Evolutionary conservation across 2,797 vertebrate species (phyloP).

Genomic region (Bradypodion pumilum): DNA sequence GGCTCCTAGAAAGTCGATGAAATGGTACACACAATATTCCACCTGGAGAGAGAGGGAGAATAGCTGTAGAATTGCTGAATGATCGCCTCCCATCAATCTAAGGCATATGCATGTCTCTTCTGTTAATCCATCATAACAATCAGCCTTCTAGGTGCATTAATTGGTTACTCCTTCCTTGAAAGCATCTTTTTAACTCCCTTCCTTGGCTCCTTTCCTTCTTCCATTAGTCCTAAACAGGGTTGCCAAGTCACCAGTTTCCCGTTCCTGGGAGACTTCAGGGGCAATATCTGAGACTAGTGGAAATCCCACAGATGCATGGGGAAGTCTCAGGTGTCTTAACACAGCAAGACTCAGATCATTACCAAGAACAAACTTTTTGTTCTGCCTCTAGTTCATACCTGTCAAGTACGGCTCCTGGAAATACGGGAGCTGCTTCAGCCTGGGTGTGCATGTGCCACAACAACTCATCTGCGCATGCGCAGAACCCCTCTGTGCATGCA

Average conservation of each 20-base stretch:
- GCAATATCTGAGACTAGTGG: background rate
- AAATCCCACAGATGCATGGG: no score
- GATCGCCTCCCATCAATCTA: constrained; percentile 66
- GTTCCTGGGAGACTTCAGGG: background rate
- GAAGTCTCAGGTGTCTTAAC: no score
- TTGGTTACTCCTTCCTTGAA: constrained; percentile 57
- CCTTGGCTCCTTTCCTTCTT: background rate
- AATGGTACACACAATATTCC: constrained; percentile 14
- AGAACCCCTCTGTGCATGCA: no score
- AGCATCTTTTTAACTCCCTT: constrained; percentile 49
- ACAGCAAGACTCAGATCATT: no score
- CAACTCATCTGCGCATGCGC: no score
- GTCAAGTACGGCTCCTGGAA: no score
- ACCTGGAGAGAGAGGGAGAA: constrained; percentile 62
- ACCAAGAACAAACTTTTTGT: no score
- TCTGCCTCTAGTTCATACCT: no score
- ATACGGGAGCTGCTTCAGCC: no score
- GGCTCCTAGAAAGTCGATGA: constrained; percentile 61
- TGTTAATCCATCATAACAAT: constrained; percentile 69
- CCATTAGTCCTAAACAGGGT: background rate
- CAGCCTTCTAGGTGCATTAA: background rate
- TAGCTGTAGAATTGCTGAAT: constrained; percentile 71
- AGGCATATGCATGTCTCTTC: constrained; percentile 59
- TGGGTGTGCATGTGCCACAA: no score
- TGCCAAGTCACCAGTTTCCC: no score